Evolutionary conservation across 2,888 invertebrate species (phyloP), one percentile per base, ranked within the genome.

Genomic region (Acanthococcus lagerstroemiae): DNA sequence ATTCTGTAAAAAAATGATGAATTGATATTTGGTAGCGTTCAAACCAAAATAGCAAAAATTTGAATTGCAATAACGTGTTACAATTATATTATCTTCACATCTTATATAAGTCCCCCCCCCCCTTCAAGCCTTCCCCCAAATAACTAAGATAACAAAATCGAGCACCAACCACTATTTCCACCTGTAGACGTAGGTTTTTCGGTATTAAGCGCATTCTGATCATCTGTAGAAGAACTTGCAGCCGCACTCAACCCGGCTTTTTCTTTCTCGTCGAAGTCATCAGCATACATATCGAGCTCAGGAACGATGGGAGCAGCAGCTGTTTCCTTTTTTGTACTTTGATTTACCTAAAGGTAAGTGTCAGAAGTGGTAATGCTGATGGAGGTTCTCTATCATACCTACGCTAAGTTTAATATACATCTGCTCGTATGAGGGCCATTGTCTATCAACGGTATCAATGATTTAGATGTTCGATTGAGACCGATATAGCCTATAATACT

Each of bases 201-300:
- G 65, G n/a, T 26, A 55, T 55, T 61, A 25, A 57, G 45, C n/a
- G n/a, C n/a, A n/a, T n/a, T n/a, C n/a, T n/a, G n/a, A n/a, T 67
- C 22, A 57, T 15, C 37, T 65, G 25, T 54, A 3, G 44, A 15
- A 30, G 50, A 44, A 24, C 63, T 63, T 27, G 44, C 58, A 4
- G 12, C 44, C 15, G 54, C 55, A 27, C 21, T 66, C 19, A 80
- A 73, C 70, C 80, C 81, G 57, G 78, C 77, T 71, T 87, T 84
- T 74, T 88, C 88, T 75, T 88, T 87, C 67, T 79, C 80, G 75
- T 86, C 88, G 78, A 93, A 90, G 75, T 92, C 90, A 78, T 95
- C 95, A 2, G 91, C 84, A 79, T 93, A 95, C 93, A 95, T 95
- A 75, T 95, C 95, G 37, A 91, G 79, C 75, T 84, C 84, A 66